Evolutionary conservation across 2,113 vertebrate genomes (phyloP), one percentile per base, ranked within the genome.

Genomic region (Plecturocebus donacophilus): DNA sequence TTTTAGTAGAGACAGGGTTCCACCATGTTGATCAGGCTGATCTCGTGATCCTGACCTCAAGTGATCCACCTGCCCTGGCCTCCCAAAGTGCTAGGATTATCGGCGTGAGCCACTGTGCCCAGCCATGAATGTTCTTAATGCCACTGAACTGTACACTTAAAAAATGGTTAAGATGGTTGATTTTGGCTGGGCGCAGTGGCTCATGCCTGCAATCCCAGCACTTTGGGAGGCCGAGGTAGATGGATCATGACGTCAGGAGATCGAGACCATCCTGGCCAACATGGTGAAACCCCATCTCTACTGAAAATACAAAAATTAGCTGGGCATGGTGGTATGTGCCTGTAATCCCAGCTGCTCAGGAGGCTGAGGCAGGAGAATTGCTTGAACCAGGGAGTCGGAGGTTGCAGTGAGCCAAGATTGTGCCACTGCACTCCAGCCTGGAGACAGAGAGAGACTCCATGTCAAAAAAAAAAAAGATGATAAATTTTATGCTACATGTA

Each of bases 181-280:
- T 61, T 61, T 56, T 25, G 8, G 66, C 30, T 2, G 12, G 11
- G 13, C 2, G 0, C 3, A 0, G 66, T 35, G 32, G 16, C 16
- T 68, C 6, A 68, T 0, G 3, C 6, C 32, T 68, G 66, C 17
- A 68, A 68, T 68, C 66, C 66, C 32, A 68, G 66, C 66, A 68
- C 66, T 68, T n/a, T n/a, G 66, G 66, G 66, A 68, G 16, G 66
- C 32, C 3, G 2, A 68, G 66, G 66, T 16, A 0, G 66, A 32
- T 8, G 32, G 66, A 19, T 68, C 32, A 35, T 32, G 30, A 64
- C 5, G 2, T 64, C 12, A 12, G 61, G 61, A 64, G 61, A 30
- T 64, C 5, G 27, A 64, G 61, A 30, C 61, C 27, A 64, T 64
- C 27, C 61, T 64, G 61, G 61, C 27, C 27, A 32, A 64, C 61